Conservation (phyloP, 92 coral and sea anemone species). For the Phymanthus crucifer region DNA sequence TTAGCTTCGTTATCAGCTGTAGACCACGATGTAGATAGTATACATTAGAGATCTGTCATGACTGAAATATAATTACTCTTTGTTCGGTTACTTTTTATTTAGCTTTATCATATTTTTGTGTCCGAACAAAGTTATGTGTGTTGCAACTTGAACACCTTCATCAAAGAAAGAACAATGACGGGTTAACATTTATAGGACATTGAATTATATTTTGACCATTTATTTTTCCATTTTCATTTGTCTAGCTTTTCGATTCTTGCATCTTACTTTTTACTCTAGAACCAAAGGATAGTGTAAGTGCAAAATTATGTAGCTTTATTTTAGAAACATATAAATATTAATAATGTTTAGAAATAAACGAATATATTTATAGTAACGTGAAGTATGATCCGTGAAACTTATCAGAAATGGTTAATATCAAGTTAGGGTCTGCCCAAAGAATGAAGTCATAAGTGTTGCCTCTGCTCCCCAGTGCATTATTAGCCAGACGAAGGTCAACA, state of each 20-base stretch:
- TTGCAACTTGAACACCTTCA: not conserved
- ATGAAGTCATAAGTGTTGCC: not conserved
- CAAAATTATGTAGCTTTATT: not conserved
- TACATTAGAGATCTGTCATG: slow-evolving; percentile 33
- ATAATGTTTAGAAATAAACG: not conserved
- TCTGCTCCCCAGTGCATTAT: not conserved
- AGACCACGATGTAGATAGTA: slow-evolving; percentile 32
- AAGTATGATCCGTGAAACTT: not conserved
- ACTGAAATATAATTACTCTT: slow-evolving; percentile 23
- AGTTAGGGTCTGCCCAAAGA: not conserved
- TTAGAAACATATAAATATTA: not conserved
- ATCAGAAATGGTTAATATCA: not conserved
- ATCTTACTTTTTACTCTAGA: not conserved
- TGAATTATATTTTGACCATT: not conserved
- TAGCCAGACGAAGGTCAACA: slow-evolving; percentile 6
- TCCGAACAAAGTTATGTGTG: not conserved
- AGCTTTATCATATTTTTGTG: not conserved
- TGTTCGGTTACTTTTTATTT: slow-evolving; percentile 16
- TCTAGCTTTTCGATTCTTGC: not conserved
- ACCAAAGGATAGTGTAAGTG: not conserved
- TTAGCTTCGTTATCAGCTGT: slow-evolving; percentile 18
- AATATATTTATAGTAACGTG: not conserved
- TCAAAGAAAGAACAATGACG: not conserved
- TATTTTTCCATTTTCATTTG: not conserved
- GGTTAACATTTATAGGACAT: not conserved